Evolutionary conservation across 1,140 invertebrate species (phyloP), one percentile per base, ranked within the genome.

Genomic region (Leptopilina clavipes): DNA sequence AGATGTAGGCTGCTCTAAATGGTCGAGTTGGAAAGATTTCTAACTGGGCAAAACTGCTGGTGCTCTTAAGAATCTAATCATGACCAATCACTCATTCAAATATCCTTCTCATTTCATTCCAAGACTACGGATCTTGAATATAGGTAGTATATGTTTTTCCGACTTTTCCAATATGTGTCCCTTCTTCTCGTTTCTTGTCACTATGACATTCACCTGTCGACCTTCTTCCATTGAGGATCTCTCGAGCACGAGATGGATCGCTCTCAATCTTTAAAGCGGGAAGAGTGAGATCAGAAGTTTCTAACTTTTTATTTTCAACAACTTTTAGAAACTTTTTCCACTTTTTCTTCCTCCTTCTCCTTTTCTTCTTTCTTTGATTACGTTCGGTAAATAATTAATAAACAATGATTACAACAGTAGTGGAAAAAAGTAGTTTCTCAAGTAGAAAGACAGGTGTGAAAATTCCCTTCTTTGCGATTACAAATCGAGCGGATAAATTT

Each of bases 201-300:
- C 80, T 76, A 80, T 81, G 79, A 74, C 82, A 80, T 81, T 83
- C 76, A 83, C 80, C 78, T 75, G 78, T 76, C 82, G 82, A 84
- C 82, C 82, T 84, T 84, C 77, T 84, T 84, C 83, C 52, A 25
- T 65, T 22, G 59, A 65, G 22, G 59, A 31, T 65, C 59, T 65
- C 25, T n/a, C 22, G 25, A 65, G 11, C 12, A 8, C 22, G 22
- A 65, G 22, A 65, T 22, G 25, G 25, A 65, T 65, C 80, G 83
- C 81, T 80, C 82, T 82, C 83, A 78, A 83, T 83, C 82, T 80
- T 52, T 44, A 72, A 45, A 31, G 59, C 11, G 22, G 22, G 22
- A 52, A 65, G 25, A 65, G 59, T 65, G 59, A 65, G 59, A 65
- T 31, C 59, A 12, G 59, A 12, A 65, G 25, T 65, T 65, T 65